phyloP scores from a whole-genome alignment of 2,888 invertebrate species.

The Synanthedon formicaeformis region DNA sequence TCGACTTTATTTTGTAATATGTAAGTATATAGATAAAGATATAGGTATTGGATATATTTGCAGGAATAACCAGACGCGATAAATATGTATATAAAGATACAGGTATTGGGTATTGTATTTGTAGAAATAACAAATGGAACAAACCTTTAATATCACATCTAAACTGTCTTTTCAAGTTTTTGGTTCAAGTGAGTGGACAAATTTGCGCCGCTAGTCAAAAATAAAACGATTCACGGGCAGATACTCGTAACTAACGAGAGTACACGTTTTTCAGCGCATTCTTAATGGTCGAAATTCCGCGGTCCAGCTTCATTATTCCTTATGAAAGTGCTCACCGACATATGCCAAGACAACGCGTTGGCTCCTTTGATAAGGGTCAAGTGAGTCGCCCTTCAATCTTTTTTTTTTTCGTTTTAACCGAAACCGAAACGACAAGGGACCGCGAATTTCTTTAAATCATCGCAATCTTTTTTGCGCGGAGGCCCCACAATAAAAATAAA shows the following conservation, averaged over 20 bases:
- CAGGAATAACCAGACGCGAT: too few species aligned
- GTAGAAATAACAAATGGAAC: too few species aligned
- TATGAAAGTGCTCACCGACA: slow-evolving; percentile 1
- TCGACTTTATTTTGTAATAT: too few species aligned
- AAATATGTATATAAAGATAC: too few species aligned
- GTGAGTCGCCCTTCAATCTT: slow-evolving; percentile 24
- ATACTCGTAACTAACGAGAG: not conserved
- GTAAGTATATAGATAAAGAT: too few species aligned
- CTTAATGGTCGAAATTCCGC: not conserved
- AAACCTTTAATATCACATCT: too few species aligned
- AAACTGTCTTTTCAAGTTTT: too few species aligned
- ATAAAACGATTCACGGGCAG: too few species aligned
- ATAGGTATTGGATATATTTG: too few species aligned
- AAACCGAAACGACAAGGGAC: slow-evolving; percentile 19
- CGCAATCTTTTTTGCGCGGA: slow-evolving; percentile 24
- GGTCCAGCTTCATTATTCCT: slow-evolving; percentile 2
- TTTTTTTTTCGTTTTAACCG: slow-evolving; percentile 17
- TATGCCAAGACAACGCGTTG: slow-evolving; percentile 15
- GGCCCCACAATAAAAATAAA: slow-evolving; percentile 12
- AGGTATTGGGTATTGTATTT: too few species aligned
- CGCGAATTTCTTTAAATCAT: slow-evolving; percentile 25
- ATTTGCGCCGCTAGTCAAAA: too few species aligned
- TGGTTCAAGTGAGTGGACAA: too few species aligned
- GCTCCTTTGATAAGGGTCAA: slow-evolving; percentile 35
- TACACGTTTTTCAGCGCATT: not conserved